These are phyloP conservation scores for Glaucidium brasilianum DNA, from an alignment of 2,113 vertebrate genomes.

Conservation along the genomic window DNA sequence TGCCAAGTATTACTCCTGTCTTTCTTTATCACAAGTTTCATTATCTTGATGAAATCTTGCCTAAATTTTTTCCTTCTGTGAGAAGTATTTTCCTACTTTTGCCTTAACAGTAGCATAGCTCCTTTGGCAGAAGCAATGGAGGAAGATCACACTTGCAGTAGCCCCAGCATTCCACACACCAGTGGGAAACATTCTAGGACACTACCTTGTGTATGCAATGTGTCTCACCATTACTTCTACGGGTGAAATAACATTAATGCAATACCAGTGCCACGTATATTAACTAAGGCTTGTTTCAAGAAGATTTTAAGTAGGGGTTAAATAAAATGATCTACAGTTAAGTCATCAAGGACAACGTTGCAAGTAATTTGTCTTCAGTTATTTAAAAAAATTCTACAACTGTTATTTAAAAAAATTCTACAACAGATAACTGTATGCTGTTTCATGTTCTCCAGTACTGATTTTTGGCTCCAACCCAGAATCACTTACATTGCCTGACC, in stretches of 20 bases:
- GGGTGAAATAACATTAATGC: not conserved
- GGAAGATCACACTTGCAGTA: rapidly evolving
- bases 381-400: not conserved
- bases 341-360: not conserved
- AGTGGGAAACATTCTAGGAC: not conserved
- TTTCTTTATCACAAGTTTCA: not conserved
- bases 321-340: not conserved
- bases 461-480: not conserved
- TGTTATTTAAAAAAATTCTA: not conserved
- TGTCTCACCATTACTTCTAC: rapidly evolving
- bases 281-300: not conserved
- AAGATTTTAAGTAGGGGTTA: not conserved
- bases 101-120: not conserved
- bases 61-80: not conserved
- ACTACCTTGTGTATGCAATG: rapidly evolving
- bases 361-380: not conserved
- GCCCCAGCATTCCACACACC: not conserved
- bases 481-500: not conserved
- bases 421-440: not conserved
- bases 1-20: not conserved
- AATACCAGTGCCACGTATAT: not conserved
- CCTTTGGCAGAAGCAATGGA: not conserved
- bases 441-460: not conserved
- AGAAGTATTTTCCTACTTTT: not conserved
- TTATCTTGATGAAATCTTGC: not conserved